Evolutionary conservation across 2,888 invertebrate genomes (phyloP).

Genomic region (Agriopis aurantiaria): DNA sequence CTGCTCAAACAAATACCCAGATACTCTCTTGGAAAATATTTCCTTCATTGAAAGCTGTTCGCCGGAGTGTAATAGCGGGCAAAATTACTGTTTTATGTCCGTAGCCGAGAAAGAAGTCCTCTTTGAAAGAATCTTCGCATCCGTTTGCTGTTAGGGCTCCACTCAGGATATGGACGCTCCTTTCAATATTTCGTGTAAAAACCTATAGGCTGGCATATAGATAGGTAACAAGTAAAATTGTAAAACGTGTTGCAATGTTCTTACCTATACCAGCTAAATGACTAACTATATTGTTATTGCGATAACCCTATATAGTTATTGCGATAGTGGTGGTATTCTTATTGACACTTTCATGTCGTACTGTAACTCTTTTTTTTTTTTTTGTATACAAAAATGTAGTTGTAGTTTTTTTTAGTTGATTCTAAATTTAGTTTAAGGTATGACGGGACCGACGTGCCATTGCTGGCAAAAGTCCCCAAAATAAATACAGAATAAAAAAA

Average conservation of each 20-base stretch:
- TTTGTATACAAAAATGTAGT: too few relatives aligned
- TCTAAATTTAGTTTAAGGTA: too few relatives aligned
- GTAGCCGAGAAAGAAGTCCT: conserved; percentile 37
- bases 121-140: conserved; percentile 37
- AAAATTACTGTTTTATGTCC: conserved; percentile 54
- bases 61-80: conserved; percentile 50
- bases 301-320: too few relatives aligned
- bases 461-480: too few relatives aligned
- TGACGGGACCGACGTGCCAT: too few relatives aligned
- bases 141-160: conserved; percentile 34
- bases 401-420: too few relatives aligned
- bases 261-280: too few relatives aligned
- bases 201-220: background rate
- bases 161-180: conserved; percentile 12
- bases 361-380: too few relatives aligned
- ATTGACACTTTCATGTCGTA: too few relatives aligned
- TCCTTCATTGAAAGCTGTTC: conserved; percentile 39
- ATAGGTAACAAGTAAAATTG: background rate
- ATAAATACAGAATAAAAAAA: too few relatives aligned
- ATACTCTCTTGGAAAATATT: conserved; percentile 6
- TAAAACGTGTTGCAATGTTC: background rate
- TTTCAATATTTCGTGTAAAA: conserved; percentile 21
- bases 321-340: too few relatives aligned
- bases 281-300: too few relatives aligned
- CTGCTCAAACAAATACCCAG: conserved; percentile 1